phyloP scores from a whole-genome alignment of 2,888 invertebrate genomes.

The Mongoloraphidia duomilia region DNA sequence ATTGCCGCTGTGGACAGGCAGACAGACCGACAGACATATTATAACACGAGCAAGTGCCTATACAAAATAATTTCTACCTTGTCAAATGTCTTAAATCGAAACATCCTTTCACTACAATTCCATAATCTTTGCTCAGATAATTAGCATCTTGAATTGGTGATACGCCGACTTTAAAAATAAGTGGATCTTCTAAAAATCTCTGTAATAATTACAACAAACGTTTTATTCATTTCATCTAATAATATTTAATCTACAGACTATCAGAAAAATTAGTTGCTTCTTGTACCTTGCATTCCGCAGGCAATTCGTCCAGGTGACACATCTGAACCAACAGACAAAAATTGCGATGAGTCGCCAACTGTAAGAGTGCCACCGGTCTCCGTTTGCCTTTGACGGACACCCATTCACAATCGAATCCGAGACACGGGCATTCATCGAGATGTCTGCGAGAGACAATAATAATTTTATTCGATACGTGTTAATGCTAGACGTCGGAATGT shows the following conservation, averaged over 20 bases:
- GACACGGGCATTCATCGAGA: slow-evolving; percentile 30
- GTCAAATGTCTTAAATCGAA: slow-evolving; percentile 57
- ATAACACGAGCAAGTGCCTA: neutral
- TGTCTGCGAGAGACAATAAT: slow-evolving; percentile 17
- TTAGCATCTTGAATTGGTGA: slow-evolving; percentile 53
- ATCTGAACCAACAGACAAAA: slow-evolving; percentile 56
- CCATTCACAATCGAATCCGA: slow-evolving; percentile 79
- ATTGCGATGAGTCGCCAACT: slow-evolving; percentile 55
- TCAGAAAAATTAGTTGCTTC: neutral
- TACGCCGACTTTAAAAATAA: slow-evolving; percentile 64
- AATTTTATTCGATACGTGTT: no score
- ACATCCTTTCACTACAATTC: slow-evolving; percentile 39
- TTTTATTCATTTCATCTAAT: neutral
- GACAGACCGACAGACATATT: slow-evolving; percentile 26
- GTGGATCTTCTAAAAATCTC: slow-evolving; percentile 40
- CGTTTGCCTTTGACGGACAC: slow-evolving; percentile 43
- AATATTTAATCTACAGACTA: no score
- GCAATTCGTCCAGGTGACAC: slow-evolving; percentile 41
- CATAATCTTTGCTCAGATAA: slow-evolving; percentile 49
- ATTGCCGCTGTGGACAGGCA: no score
- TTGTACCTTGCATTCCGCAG: slow-evolving; percentile 42
- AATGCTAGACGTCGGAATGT: no score
- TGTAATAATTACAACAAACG: neutral
- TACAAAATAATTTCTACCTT: slow-evolving; percentile 7
- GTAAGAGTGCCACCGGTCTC: slow-evolving; percentile 52